Evolutionary conservation across 2,888 invertebrate genomes (phyloP).

Genomic region (Odontocolon sp.): DNA sequence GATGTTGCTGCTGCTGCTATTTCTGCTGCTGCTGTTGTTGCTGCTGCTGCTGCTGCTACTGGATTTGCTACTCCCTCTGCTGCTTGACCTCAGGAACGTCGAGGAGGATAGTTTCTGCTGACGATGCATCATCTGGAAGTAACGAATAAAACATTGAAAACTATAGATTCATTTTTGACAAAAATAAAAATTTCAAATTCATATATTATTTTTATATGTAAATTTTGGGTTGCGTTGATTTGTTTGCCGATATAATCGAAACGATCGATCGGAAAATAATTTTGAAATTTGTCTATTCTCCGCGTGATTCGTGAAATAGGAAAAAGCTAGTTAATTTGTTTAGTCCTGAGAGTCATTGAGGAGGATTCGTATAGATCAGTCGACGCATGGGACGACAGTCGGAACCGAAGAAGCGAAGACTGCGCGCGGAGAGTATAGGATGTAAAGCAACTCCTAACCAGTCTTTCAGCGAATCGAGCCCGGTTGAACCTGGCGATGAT

Average conservation of each 20-base stretch:
- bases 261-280: no score
- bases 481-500: constrained; percentile 54
- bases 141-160: constrained; percentile 12
- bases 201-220: no score
- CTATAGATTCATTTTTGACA: not conserved
- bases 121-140: constrained; percentile 77
- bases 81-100: constrained; percentile 44
- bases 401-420: not conserved
- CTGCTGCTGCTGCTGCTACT: constrained; percentile 9
- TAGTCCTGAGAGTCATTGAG: no score
- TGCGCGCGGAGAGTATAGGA: constrained; percentile 58
- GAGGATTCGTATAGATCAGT: no score
- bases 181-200: no score
- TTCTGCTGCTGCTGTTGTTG: constrained; percentile 24
- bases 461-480: constrained; percentile 67
- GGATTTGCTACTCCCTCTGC: constrained; percentile 20
- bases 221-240: no score
- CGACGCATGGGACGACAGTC: not conserved
- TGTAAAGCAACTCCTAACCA: constrained; percentile 77
- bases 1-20: not conserved
- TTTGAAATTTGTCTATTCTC: no score
- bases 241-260: no score
- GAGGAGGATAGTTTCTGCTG: constrained; percentile 70
- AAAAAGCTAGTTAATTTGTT: no score
- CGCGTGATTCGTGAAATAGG: no score